These are phyloP conservation scores for Pseudopipra pipra DNA, from an alignment of 2,113 vertebrate species.

Conservation along the genomic window DNA sequence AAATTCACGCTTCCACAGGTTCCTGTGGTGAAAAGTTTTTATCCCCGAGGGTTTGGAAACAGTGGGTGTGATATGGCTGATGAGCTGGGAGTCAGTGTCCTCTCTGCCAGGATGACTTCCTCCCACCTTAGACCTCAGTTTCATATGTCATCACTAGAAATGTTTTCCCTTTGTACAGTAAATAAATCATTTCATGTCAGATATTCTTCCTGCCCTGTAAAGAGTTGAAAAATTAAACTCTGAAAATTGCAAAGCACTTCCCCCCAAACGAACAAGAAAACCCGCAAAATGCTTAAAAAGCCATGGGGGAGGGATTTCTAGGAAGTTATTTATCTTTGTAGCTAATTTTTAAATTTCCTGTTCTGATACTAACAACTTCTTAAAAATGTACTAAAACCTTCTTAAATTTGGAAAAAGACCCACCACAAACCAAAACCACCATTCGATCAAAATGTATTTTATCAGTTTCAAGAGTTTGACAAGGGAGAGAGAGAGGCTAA, in stretches of 20 bases:
- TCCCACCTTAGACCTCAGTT: background rate
- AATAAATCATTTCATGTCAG: background rate
- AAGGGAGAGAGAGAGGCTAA: background rate
- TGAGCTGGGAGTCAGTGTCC: background rate
- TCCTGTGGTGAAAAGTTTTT: background rate
- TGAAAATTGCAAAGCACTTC: background rate
- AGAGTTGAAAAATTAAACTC: background rate
- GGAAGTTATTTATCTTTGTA: background rate
- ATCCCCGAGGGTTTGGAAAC: background rate
- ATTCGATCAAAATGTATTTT: background rate
- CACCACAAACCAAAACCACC: background rate
- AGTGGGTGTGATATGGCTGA: background rate
- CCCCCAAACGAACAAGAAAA: background rate
- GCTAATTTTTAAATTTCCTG: background rate
- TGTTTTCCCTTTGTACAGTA: background rate
- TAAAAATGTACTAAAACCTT: background rate
- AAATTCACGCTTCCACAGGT: background rate
- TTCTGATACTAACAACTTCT: background rate
- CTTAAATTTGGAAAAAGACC: background rate
- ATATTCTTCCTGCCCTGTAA: background rate
- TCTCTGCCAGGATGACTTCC: background rate
- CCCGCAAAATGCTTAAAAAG: background rate
- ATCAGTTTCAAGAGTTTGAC: background rate
- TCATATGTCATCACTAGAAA: background rate
- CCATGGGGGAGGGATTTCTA: background rate